Percentiles rank a stretch among this genome's conserved stretches.
phyloP scores from a whole-genome alignment of 2,113 vertebrate species.

The Barbus barbus region DNA sequence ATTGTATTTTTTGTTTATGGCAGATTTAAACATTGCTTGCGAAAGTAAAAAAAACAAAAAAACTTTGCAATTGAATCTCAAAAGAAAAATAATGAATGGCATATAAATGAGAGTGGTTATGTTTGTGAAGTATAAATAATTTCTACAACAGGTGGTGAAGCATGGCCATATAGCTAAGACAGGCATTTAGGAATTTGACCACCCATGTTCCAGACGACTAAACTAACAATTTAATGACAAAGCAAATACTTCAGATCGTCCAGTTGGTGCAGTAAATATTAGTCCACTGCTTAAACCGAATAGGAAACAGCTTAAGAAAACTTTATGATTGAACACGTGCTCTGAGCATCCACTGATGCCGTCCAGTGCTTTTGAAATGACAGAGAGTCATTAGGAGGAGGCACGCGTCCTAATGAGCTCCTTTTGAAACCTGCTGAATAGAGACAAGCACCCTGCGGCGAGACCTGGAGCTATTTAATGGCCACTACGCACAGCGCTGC shows the following conservation, averaged over 20 bases:
- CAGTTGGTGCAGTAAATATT: slow-evolving; percentile 66
- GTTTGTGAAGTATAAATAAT: neutral
- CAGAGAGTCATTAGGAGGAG: slow-evolving; percentile 65
- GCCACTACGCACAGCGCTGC: slow-evolving; percentile 3
- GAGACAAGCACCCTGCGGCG: slow-evolving; percentile 60
- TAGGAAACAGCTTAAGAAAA: slow-evolving; percentile 65
- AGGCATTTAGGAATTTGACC: neutral
- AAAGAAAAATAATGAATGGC: neutral
- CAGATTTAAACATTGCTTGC: neutral
- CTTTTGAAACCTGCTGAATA: slow-evolving; percentile 69
- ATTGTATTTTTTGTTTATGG: neutral
- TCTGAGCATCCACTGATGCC: slow-evolving; percentile 20
- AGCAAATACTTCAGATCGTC: slow-evolving; percentile 42
- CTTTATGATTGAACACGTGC: slow-evolving; percentile 76
- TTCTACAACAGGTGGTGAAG: neutral
- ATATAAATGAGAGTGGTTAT: neutral
- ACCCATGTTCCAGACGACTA: neutral
- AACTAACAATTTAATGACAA: neutral
- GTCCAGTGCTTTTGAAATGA: slow-evolving; percentile 62
- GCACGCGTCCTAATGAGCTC: slow-evolving; percentile 65
- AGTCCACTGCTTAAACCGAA: slow-evolving; percentile 46
- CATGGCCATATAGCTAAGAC: neutral
- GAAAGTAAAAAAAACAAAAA: no score
- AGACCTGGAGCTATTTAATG: slow-evolving; percentile 73
- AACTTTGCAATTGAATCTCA: neutral